Base-by-base conservation (phyloP, 2,113 vertebrate species). In the Lophius piscatorius region DNA sequence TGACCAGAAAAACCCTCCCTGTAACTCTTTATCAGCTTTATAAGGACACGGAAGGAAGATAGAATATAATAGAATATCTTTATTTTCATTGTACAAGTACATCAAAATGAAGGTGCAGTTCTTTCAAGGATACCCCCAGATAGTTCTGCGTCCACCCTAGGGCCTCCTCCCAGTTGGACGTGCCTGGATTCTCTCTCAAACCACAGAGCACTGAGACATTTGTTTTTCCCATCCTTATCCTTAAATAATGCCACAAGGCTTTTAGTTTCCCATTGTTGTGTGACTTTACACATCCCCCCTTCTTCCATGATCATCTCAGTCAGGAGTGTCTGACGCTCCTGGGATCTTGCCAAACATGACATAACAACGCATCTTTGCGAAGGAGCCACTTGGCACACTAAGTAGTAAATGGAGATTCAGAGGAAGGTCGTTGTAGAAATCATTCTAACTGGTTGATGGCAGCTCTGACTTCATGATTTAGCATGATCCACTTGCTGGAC, bases 291-390 rank as follows among this genome's bases (percentile, higher is more conserved):
- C 74, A 63, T 73, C 78, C 64, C 60, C 18, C 9, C 3, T 4
- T 35, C 3, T 5, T 17, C 56, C 59, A 29, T 23, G 50, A 60
- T 80, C 57, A 69, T 68, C 33, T 41, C 46, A 9, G 52, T 70
- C 71, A 69, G 63, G 47, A 65, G 40, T 26, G 59, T 24, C 22
- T 79, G 76, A 85, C 74, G 46, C 74, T 68, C 80, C 71, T 80
- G 73, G 74, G 60, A 78, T 65, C 46, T 24, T 31, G 55, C 74
- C 76, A 77, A 34, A 47, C 38, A 23, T 52, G 62, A 72, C 55
- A 18, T 24, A 29, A 11, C 11, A 6, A 3, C 4, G 1, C 10
- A 46, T 65, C 7, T 40, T 35, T 54, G 42, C 26, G 14, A 31
- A 46, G 13, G 8, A 49, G 17, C 0, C 49, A 42, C 54, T 63